These are phyloP conservation scores for Agriotes lineatus DNA, from an alignment of 2,888 invertebrate genomes.

Conservation along the genomic window DNA sequence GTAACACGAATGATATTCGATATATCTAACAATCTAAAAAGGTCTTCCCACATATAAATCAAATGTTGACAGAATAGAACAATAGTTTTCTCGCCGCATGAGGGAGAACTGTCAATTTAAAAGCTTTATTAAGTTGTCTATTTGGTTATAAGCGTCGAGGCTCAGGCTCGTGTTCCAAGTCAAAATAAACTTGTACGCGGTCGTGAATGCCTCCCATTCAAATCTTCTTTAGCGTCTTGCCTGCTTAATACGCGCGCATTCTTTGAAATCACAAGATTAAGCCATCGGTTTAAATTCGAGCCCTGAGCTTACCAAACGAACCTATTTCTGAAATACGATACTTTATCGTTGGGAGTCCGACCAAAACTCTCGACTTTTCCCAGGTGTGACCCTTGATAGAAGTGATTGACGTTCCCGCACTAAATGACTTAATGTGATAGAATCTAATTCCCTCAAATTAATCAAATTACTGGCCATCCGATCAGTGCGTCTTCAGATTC, in stretches of 20 bases:
- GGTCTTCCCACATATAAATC: no score
- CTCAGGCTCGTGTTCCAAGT: conserved; percentile 3
- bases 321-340: conserved; percentile 1
- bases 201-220: conserved; percentile 6
- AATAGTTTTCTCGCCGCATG: no score
- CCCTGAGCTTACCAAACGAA: neutral
- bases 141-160: neutral
- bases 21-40: no score
- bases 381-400: conserved; percentile 15
- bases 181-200: neutral
- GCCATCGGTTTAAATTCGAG: neutral
- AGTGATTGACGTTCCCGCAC: conserved; percentile 11
- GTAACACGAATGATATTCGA: no score
- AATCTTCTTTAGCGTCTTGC: neutral
- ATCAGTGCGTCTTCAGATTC: conserved; percentile 24
- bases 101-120: neutral
- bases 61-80: no score
- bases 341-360: neutral
- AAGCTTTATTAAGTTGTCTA: neutral
- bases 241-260: neutral
- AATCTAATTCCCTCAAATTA: conserved; percentile 25
- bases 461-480: neutral
- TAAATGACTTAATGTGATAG: conserved; percentile 20
- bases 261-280: neutral
- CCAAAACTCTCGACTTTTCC: neutral